A percentile compares a stretch with the other conserved stretches of the same genome.
phyloP scores from a whole-genome alignment of 2,888 invertebrate species.

The Synergus itoensis region DNA sequence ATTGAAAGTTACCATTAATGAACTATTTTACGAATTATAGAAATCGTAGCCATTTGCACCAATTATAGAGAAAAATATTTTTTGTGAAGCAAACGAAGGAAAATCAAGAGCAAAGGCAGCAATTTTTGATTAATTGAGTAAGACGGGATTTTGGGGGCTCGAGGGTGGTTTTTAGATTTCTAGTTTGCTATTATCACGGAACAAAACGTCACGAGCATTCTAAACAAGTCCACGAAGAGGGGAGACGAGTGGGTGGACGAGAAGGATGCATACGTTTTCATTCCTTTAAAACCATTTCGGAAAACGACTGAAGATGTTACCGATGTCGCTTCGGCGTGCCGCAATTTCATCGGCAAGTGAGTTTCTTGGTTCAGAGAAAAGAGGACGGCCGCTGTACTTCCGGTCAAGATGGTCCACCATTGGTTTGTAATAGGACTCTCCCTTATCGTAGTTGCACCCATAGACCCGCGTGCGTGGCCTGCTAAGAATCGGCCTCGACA shows the following conservation, averaged over 20 bases:
- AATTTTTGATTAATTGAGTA: conserved; percentile 37
- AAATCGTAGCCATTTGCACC: background rate
- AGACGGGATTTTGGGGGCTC: conserved; percentile 7
- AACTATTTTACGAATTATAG: background rate
- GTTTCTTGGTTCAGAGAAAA: conserved; percentile 73
- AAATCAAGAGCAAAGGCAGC: conserved; percentile 40
- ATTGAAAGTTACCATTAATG: background rate
- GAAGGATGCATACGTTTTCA: conserved; percentile 56
- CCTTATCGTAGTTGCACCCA: conserved; percentile 91
- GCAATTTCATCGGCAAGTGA: conserved; percentile 80
- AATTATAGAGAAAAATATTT: background rate
- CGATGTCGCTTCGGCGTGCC: conserved; percentile 79
- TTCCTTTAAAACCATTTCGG: conserved; percentile 77
- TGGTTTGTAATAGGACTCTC: conserved; percentile 90
- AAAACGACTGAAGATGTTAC: conserved; percentile 77
- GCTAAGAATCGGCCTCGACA: conserved; percentile 77
- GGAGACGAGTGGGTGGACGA: conserved; percentile 45
- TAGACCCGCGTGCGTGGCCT: conserved; percentile 90
- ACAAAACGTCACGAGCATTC: conserved; percentile 29
- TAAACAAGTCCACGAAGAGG: conserved; percentile 44
- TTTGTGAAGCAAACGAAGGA: background rate
- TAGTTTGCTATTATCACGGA: conserved; percentile 39
- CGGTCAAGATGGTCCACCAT: conserved; percentile 87
- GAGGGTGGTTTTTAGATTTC: conserved; percentile 18
- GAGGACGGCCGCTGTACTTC: conserved; percentile 82